phyloP scores from a whole-genome alignment of 35 echinoderm and acorn worm genomes.

The Anneissia japonica region DNA sequence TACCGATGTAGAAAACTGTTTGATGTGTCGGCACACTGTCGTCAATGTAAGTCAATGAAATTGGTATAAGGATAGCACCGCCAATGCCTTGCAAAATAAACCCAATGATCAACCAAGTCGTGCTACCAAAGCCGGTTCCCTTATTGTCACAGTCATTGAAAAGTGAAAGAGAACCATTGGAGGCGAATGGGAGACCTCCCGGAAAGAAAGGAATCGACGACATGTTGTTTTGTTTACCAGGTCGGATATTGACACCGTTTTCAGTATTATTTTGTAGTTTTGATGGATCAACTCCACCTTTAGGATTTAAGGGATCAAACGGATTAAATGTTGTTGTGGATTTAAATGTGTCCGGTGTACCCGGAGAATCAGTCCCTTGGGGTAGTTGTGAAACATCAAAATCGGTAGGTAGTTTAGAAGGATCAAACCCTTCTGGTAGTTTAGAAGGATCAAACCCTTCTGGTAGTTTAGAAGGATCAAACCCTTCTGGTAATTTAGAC shows the following conservation, averaged over 20 bases:
- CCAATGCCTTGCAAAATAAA: background rate
- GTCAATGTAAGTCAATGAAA: background rate
- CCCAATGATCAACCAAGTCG: background rate
- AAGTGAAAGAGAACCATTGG: background rate
- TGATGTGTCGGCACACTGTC: background rate
- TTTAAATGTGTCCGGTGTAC: too few relatives aligned
- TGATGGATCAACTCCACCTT: too few relatives aligned
- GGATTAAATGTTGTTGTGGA: too few relatives aligned
- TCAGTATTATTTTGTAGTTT: background rate
- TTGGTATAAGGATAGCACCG: background rate
- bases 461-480: background rate
- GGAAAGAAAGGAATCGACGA: background rate
- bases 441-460: background rate
- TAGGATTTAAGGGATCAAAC: too few relatives aligned
- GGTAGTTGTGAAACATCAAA: too few relatives aligned
- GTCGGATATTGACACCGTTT: background rate
- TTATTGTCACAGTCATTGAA: background rate
- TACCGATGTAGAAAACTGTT: background rate
- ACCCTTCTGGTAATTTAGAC: background rate
- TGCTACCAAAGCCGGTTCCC: background rate
- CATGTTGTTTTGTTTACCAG: background rate
- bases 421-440: background rate
- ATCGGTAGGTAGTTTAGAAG: background rate
- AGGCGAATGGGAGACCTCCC: background rate
- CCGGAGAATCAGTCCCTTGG: too few relatives aligned